Percentiles rank a stretch among this genome's conserved stretches.
These are phyloP conservation scores for Acrobeloides nanus DNA, from an alignment of 2,888 invertebrate species.

Conservation along the genomic window DNA sequence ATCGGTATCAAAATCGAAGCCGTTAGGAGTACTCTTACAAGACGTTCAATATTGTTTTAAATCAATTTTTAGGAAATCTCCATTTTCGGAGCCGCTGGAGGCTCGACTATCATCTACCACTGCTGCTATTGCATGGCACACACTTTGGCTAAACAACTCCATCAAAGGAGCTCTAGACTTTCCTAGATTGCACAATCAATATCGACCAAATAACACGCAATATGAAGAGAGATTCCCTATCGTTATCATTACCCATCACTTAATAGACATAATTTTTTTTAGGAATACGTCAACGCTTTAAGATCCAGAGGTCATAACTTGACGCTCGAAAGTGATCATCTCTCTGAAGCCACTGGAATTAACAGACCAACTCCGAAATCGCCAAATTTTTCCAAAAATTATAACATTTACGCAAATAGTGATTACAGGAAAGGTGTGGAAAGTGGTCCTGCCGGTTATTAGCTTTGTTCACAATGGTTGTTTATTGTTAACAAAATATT, in stretches of 20 bases:
- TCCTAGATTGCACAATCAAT: constrained; percentile 74
- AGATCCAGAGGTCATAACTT: too few relatives aligned
- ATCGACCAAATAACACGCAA: constrained; percentile 67
- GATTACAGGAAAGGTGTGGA: constrained; percentile 48
- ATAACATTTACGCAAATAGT: constrained; percentile 45
- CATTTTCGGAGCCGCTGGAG: constrained; percentile 76
- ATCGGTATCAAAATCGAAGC: too few relatives aligned
- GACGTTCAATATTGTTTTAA: constrained; percentile 6
- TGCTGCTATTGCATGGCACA: constrained; percentile 31
- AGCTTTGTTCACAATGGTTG: too few relatives aligned
- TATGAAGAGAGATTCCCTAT: constrained; percentile 69
- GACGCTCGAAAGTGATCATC: too few relatives aligned
- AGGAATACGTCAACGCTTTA: too few relatives aligned
- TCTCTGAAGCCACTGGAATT: too few relatives aligned
- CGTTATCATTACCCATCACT: too few relatives aligned
- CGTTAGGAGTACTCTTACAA: too few relatives aligned
- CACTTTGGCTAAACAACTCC: constrained; percentile 29
- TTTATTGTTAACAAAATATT: too few relatives aligned
- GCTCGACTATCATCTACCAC: constrained; percentile 76
- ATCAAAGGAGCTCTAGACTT: constrained; percentile 68
- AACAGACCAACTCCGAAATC: too few relatives aligned
- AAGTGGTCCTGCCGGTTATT: constrained; percentile 47
- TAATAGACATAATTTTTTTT: too few relatives aligned
- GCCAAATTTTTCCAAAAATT: too few relatives aligned
- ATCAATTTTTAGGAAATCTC: constrained; percentile 54